Evolutionary conservation across 92 coral and sea anemone species (phyloP), one percentile per base, ranked within the genome.

Genomic region (Meandrina meandrites): DNA sequence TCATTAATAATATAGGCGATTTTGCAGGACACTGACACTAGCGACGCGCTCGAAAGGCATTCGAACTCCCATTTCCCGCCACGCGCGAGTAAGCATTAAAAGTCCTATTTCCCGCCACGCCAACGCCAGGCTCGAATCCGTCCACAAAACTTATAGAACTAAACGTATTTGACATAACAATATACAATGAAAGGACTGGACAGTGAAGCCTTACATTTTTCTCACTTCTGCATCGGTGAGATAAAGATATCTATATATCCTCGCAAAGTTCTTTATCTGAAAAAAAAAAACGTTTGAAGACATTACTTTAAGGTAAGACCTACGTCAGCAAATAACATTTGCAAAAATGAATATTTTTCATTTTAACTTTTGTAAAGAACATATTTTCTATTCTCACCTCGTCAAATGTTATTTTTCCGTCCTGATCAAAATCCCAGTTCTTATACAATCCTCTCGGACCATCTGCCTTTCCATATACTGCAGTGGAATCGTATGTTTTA

Each of bases 401-500:
- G 24, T 88, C 89, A 8, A 93, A 53, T 18, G 95, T 93, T 24
- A 97, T 97, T 36, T 91, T 94, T 16, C 96, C 98, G 58, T 95
- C 89, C 79, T 80, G 85, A 73, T 97, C 86, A 21, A 88, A 81
- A 57, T 97, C 99, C 99, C 99, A 97, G 66, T 93, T 92, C 40
- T 95, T 88, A 62, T 95, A 93, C 48, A 78, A 57, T 40, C 99
- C 98, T 37, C 97, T 88, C 14, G 94, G 93, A 40, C 96, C 99
- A 47, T 82, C 87, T 3, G 98, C 98, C 76, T 92, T 92, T 56
- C 99, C 99, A 62, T 83, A 87, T 30, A 97, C 99, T 97, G 32
- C 27, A 83, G 34, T 45, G 5, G 6, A 77, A 48, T 12, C 8
- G 54, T 40, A 40, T 40, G 6, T 40, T 40, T 40, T 40, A 40